These are phyloP conservation scores for Aethes cnicana DNA, from an alignment of 2,888 invertebrate genomes.

Conservation along the genomic window DNA sequence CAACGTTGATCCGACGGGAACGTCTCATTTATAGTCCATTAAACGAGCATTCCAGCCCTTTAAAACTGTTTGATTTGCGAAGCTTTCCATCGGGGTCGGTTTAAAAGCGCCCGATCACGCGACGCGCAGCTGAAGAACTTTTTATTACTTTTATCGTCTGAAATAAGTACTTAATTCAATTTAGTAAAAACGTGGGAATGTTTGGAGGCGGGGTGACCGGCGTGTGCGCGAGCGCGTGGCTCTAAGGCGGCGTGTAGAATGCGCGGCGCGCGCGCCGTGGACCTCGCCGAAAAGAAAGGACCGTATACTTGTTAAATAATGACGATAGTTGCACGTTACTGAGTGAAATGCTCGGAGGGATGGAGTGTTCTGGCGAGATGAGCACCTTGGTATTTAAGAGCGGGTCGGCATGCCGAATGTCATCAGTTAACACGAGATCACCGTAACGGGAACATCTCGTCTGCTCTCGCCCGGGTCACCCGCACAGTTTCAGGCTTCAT, in stretches of 20 bases:
- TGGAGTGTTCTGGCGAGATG: conserved; percentile 79
- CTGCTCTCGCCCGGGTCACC: conserved; percentile 48
- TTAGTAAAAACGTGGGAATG: not conserved
- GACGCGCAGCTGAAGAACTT: conserved; percentile 1
- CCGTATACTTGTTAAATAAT: conserved; percentile 75
- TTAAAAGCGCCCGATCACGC: conserved; percentile 27
- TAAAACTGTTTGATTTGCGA: conserved; percentile 26
- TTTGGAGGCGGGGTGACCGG: not conserved
- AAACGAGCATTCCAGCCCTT: conserved; percentile 18
- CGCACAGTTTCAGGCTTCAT: conserved; percentile 49
- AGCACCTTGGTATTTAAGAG: conserved; percentile 80
- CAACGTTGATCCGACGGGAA: conserved; percentile 6
- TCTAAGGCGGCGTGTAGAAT: conserved; percentile 71
- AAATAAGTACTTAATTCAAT: not conserved
- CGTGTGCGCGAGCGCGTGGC: conserved; percentile 21
- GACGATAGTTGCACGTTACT: conserved; percentile 76
- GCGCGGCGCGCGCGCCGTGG: conserved; percentile 51
- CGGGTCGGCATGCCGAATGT: conserved; percentile 75
- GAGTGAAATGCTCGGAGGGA: conserved; percentile 80
- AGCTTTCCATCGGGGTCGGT: conserved; percentile 8
- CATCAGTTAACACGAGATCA: conserved; percentile 77
- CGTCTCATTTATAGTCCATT: conserved; percentile 25
- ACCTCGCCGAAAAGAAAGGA: conserved; percentile 79
- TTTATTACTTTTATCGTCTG: conserved; percentile 4
- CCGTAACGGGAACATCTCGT: conserved; percentile 73